These are phyloP conservation scores for Sceloporus tristichus DNA, from an alignment of 2,113 vertebrate species.

Conservation along the genomic window DNA sequence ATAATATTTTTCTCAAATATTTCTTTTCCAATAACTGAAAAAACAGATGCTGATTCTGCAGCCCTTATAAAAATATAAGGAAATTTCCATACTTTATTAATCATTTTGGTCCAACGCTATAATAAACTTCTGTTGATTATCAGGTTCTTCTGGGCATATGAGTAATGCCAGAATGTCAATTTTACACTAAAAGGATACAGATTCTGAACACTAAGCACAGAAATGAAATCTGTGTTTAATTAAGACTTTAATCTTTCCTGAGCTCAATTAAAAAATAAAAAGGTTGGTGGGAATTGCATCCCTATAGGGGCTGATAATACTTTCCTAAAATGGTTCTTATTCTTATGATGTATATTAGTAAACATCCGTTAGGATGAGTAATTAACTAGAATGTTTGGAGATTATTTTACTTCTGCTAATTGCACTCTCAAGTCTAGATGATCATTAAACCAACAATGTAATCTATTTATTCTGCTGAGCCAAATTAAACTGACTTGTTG, in stretches of 20 bases:
- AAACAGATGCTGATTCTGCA: neutral
- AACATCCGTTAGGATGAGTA: slow-evolving; percentile 73
- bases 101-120: slow-evolving; percentile 68
- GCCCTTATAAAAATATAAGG: slow-evolving; percentile 42
- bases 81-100: slow-evolving; percentile 68
- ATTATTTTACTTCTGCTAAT: slow-evolving; percentile 74
- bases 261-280: slow-evolving; percentile 67
- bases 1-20: neutral
- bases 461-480: slow-evolving; percentile 36
- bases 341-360: slow-evolving; percentile 71
- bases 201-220: slow-evolving; percentile 80
- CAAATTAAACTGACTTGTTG: slow-evolving; percentile 8
- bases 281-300: slow-evolving; percentile 49
- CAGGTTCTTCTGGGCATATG: slow-evolving; percentile 75
- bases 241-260: slow-evolving; percentile 79
- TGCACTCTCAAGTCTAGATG: slow-evolving; percentile 62
- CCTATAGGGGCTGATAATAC: slow-evolving; percentile 75
- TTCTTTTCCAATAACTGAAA: neutral
- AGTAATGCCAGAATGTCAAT: slow-evolving; percentile 75
- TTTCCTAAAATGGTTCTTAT: slow-evolving; percentile 73
- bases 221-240: slow-evolving; percentile 83
- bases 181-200: slow-evolving; percentile 79
- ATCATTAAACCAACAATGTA: slow-evolving; percentile 57
- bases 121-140: slow-evolving; percentile 79
- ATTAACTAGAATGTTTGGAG: slow-evolving; percentile 72